Evolutionary conservation across 2,888 invertebrate genomes (phyloP).

Genomic region (Archaeoteleia sp.): DNA sequence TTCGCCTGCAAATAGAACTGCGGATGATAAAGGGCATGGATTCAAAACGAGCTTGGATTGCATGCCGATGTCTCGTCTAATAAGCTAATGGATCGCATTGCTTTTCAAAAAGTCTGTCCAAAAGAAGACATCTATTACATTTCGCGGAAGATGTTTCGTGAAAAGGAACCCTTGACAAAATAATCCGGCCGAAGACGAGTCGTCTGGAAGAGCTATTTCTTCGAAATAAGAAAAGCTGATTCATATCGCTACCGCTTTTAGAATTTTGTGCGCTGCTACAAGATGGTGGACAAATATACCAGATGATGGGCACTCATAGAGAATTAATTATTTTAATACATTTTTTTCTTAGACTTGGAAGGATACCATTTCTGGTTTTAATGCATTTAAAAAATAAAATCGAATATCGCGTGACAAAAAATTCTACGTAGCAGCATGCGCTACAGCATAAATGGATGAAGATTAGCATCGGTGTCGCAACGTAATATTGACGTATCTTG

Average conservation of each 20-base stretch:
- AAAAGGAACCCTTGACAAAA: slow-evolving; percentile 41
- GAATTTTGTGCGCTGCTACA: too few species aligned
- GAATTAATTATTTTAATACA: too few species aligned
- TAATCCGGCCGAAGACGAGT: slow-evolving; percentile 22
- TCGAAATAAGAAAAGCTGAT: too few species aligned
- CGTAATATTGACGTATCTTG: slow-evolving; percentile 42
- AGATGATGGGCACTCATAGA: too few species aligned
- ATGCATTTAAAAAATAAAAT: too few species aligned
- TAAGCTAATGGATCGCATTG: slow-evolving; percentile 50
- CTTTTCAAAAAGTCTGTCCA: slow-evolving; percentile 32
- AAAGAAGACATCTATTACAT: slow-evolving; percentile 37
- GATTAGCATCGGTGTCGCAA: slow-evolving; percentile 24
- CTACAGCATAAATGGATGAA: slow-evolving; percentile 19
- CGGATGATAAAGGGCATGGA: slow-evolving; percentile 30
- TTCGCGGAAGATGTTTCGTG: slow-evolving; percentile 18
- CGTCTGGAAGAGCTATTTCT: too few species aligned
- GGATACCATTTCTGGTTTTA: too few species aligned
- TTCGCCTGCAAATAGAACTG: slow-evolving; percentile 23
- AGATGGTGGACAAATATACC: too few species aligned
- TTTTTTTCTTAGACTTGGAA: too few species aligned
- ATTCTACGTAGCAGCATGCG: too few species aligned
- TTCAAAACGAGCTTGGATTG: slow-evolving; percentile 29
- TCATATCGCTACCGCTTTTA: too few species aligned
- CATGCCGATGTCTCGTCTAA: slow-evolving; percentile 28
- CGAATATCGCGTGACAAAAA: slow-evolving; percentile 3